Conservation (phyloP, 2,797 vertebrate genomes). For the Gephyroberyx darwinii region DNA sequence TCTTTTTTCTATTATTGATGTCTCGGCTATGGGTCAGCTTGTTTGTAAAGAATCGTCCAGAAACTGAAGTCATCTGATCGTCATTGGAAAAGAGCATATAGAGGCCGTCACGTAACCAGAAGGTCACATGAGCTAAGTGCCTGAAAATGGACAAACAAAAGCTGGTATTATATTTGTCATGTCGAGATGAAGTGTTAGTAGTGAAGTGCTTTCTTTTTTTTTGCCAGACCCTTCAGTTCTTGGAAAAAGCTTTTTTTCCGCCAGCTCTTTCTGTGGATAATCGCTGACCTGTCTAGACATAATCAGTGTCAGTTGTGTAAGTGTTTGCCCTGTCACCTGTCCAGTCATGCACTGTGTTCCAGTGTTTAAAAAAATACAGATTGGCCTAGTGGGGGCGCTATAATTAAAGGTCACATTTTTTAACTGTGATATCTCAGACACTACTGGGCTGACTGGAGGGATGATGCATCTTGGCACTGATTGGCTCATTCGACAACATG, state of each 20-base stretch:
- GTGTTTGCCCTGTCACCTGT: neutral
- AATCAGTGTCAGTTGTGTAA: conserved; percentile 6
- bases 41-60: conserved; percentile 11
- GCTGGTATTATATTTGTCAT: conserved; percentile 9
- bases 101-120: neutral
- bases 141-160: neutral
- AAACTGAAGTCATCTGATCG: conserved; percentile 20
- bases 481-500: neutral
- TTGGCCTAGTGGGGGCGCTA: no score
- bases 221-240: neutral
- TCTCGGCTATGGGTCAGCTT: conserved; percentile 20
- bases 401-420: no score
- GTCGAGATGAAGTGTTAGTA: neutral
- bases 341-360: neutral
- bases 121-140: neutral
- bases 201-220: no score
- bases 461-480: neutral
- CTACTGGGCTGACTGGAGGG: no score
- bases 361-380: no score
- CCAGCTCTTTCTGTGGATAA: conserved; percentile 22
- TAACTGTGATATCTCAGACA: no score
- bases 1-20: conserved; percentile 11
- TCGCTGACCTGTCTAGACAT: conserved; percentile 25
- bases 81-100: neutral
- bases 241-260: neutral